A percentile compares a stretch with the other conserved stretches of the same genome.
Evolutionary conservation across 2,888 invertebrate genomes (phyloP).

Genomic region (Caenorhabditis doughertyi): DNA sequence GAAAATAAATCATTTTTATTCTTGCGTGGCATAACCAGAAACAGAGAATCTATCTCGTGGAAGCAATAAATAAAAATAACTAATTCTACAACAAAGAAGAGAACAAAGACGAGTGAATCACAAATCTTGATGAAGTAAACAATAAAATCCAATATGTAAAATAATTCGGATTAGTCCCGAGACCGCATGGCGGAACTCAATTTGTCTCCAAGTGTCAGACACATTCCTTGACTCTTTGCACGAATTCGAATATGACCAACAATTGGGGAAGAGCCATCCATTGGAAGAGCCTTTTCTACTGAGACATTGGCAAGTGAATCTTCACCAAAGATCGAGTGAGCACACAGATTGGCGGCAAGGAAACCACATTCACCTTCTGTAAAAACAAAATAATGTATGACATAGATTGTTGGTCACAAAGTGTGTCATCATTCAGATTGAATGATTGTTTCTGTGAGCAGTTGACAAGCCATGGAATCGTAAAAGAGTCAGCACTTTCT

Average conservation of each 20-base stretch:
- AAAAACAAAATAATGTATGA: no score
- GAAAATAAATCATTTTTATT: no score
- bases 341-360: slow-evolving; percentile 99
- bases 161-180: slow-evolving; percentile 8
- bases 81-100: slow-evolving; percentile 20
- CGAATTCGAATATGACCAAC: slow-evolving; percentile 97
- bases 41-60: background rate
- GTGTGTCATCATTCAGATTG: no score
- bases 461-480: no score
- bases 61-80: slow-evolving; percentile 37
- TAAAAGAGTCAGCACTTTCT: no score
- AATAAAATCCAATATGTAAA: slow-evolving; percentile 24
- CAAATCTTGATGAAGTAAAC: slow-evolving; percentile 15
- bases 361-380: slow-evolving; percentile 94
- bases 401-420: no score
- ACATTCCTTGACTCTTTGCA: slow-evolving; percentile 99
- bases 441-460: no score
- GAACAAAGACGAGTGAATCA: no score
- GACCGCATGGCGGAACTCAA: slow-evolving; percentile 85
- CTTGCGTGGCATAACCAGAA: no score
- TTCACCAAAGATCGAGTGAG: slow-evolving; percentile 90
- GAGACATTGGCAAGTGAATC: slow-evolving; percentile 98
- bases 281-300: slow-evolving; percentile 89
- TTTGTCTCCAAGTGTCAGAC: slow-evolving; percentile 97
- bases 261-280: slow-evolving; percentile 88